Evolutionary conservation across 2,797 vertebrate genomes (phyloP).

Genomic region (Menidia menidia): DNA sequence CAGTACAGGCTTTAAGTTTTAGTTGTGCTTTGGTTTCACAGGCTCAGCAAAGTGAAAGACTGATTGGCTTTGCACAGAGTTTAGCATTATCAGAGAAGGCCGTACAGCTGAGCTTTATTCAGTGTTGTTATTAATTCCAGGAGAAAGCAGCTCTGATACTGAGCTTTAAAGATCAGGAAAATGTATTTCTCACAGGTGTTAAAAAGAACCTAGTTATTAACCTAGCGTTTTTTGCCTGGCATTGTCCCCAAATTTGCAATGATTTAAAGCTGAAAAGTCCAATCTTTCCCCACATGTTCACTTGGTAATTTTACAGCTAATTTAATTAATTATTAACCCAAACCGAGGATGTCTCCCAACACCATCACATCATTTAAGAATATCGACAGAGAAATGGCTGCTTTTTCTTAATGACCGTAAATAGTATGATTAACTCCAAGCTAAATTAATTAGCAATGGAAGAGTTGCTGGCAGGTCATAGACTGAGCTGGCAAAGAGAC

Average conservation of each 20-base stretch:
- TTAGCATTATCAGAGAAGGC: background rate
- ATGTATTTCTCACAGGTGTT: background rate
- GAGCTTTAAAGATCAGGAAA: background rate
- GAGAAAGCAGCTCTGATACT: background rate
- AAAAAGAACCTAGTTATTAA: no score
- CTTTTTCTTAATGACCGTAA: slow-evolving; percentile 71
- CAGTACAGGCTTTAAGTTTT: background rate
- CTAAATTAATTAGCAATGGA: slow-evolving; percentile 70
- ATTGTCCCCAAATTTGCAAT: background rate
- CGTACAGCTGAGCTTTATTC: no score
- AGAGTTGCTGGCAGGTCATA: slow-evolving; percentile 62
- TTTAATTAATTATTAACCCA: slow-evolving; percentile 26
- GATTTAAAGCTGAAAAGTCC: slow-evolving; percentile 13
- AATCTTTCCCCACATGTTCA: slow-evolving; percentile 23
- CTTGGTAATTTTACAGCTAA: slow-evolving; percentile 45
- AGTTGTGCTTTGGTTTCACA: background rate
- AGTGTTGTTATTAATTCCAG: no score
- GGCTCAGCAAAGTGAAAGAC: background rate
- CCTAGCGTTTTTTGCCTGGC: no score
- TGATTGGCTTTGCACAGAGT: slow-evolving; percentile 13
- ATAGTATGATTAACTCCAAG: slow-evolving; percentile 74
- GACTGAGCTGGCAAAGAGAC: slow-evolving; percentile 59
- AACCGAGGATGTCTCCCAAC: slow-evolving; percentile 31
- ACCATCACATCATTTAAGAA: slow-evolving; percentile 19
- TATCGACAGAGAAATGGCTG: slow-evolving; percentile 46